A percentile compares a stretch with the other conserved stretches of the same genome.
Conservation (phyloP, 2,797 vertebrate genomes). For the Caiman crocodilus region DNA sequence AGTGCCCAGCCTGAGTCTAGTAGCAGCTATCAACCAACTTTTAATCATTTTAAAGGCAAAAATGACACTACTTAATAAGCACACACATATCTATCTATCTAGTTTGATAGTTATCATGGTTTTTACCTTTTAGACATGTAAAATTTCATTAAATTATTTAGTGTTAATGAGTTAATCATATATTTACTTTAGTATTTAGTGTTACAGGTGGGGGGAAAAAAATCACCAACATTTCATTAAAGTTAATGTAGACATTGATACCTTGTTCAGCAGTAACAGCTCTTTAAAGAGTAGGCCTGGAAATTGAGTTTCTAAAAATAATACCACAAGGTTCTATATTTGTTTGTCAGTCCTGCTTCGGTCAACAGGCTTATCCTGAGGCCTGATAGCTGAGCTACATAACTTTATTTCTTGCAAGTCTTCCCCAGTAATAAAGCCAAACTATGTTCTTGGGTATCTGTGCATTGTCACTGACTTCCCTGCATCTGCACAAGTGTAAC, state of each 20-base stretch:
- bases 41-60: not conserved
- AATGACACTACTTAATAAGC: too few relatives aligned
- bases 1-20: not conserved
- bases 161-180: not conserved
- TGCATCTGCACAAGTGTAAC: not conserved
- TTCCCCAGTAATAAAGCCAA: not conserved
- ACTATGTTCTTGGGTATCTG: not conserved
- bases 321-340: not conserved
- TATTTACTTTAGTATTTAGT: not conserved
- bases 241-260: not conserved
- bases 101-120: too few relatives aligned
- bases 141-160: not conserved
- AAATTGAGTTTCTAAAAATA: not conserved
- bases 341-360: not conserved
- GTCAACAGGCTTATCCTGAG: not conserved
- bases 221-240: not conserved
- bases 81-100: too few relatives aligned
- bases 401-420: not conserved
- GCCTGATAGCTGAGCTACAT: not conserved
- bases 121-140: too few relatives aligned
- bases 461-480: not conserved
- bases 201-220: not conserved
- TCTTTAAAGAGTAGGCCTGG: not conserved
- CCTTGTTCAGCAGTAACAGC: not conserved
- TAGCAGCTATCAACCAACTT: not conserved